Evolutionary conservation across 1,140 invertebrate species (phyloP).

Genomic region (Vanessa atalanta): DNA sequence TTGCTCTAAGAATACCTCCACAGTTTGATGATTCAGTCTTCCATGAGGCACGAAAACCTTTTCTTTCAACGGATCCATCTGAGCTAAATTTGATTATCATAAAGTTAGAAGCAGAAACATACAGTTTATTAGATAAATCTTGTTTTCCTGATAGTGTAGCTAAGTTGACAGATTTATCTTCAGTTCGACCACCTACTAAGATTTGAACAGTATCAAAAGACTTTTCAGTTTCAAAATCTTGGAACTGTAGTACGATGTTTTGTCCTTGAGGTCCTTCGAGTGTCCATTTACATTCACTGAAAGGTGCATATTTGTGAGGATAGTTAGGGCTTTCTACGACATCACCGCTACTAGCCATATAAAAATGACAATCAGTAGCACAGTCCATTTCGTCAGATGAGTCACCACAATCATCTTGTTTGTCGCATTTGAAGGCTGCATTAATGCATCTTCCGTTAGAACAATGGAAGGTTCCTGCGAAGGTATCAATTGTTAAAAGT

Average conservation of each 20-base stretch:
- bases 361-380: conserved; percentile 92
- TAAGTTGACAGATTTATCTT: conserved; percentile 95
- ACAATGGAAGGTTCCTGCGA: conserved; percentile 92
- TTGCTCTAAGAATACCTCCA: conserved; percentile 91
- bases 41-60: conserved; percentile 96
- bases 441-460: conserved; percentile 96
- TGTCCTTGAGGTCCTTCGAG: conserved; percentile 97
- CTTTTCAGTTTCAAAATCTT: conserved; percentile 98
- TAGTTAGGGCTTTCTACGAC: conserved; percentile 97
- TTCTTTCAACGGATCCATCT: conserved; percentile 95
- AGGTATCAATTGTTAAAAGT: conserved; percentile 35
- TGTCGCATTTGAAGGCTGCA: conserved; percentile 93
- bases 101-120: conserved; percentile 97
- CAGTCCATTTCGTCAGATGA: conserved; percentile 95
- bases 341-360: conserved; percentile 96
- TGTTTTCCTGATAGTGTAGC: conserved; percentile 95
- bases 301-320: conserved; percentile 93
- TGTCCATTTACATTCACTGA: conserved; percentile 98
- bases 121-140: conserved; percentile 90
- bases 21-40: conserved; percentile 95
- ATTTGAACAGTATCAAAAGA: conserved; percentile 98
- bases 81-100: conserved; percentile 99
- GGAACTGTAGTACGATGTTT: conserved; percentile 95
- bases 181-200: conserved; percentile 95
- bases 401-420: conserved; percentile 96